These are phyloP conservation scores for Callithrix jacchus DNA, from an alignment of 2,113 vertebrate species.

Conservation along the genomic window DNA sequence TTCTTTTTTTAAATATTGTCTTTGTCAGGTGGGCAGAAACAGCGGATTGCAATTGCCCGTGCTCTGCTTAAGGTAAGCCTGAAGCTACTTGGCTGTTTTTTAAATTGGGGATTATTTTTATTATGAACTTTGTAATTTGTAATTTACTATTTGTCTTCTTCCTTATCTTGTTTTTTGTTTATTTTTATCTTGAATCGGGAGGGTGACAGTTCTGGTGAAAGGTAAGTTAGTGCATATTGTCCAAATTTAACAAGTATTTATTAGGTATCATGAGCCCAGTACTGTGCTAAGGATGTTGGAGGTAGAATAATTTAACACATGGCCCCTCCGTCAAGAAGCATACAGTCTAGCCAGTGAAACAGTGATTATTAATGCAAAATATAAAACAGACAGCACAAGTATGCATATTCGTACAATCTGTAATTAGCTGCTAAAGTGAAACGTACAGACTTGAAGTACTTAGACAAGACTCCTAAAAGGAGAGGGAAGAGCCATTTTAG, in stretches of 20 bases:
- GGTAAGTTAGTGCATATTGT: background rate
- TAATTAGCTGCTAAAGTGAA: background rate
- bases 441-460: background rate
- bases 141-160: background rate
- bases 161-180: background rate
- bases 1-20: background rate
- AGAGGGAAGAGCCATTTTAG: background rate
- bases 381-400: background rate
- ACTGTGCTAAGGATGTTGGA: background rate
- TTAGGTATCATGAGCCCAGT: background rate
- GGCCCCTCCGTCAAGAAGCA: background rate
- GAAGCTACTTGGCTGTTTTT: background rate
- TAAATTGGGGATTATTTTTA: background rate
- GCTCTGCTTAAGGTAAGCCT: conserved; percentile 94
- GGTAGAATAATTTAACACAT: background rate
- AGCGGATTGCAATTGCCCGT: conserved; percentile 96
- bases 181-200: background rate
- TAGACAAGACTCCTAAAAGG: background rate
- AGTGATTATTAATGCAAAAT: background rate
- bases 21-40: conserved; percentile 95
- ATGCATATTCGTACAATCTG: background rate
- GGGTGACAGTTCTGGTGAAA: background rate
- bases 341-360: background rate
- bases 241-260: background rate
- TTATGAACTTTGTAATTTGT: background rate